Evolutionary conservation across 2,888 invertebrate species (phyloP).

Genomic region (Conistra vaccinii): DNA sequence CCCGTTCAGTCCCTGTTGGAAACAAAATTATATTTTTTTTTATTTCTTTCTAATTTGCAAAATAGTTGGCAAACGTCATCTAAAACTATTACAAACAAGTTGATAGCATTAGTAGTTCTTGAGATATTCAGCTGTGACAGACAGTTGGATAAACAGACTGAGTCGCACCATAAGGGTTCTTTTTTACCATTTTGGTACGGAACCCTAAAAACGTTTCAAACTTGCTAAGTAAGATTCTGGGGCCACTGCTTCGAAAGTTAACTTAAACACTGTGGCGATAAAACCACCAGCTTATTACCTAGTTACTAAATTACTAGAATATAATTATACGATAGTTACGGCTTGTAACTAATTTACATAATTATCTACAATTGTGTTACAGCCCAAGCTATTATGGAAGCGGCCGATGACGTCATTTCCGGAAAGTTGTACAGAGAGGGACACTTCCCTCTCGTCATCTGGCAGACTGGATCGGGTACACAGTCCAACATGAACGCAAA

Average conservation of each 20-base stretch:
- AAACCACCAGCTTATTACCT: background rate
- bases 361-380: constrained; percentile 57
- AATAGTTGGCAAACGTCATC: too few relatives aligned
- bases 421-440: constrained; percentile 97
- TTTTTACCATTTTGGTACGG: too few relatives aligned
- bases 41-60: too few relatives aligned
- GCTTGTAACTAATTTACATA: constrained; percentile 7
- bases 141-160: too few relatives aligned
- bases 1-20: too few relatives aligned
- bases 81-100: too few relatives aligned
- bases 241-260: background rate
- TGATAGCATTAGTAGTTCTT: too few relatives aligned
- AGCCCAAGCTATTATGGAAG: constrained; percentile 97
- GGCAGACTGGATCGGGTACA: constrained; percentile 99
- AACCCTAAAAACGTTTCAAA: too few relatives aligned
- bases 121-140: too few relatives aligned
- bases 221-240: too few relatives aligned
- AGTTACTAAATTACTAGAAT: background rate
- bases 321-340: background rate
- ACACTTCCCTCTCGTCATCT: constrained; percentile 99
- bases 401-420: constrained; percentile 98
- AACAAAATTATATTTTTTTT: too few relatives aligned
- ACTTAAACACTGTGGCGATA: background rate
- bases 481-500: constrained; percentile 99
- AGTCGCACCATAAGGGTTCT: too few relatives aligned